These are phyloP conservation scores for Busseola fusca DNA, from an alignment of 2,888 invertebrate species.

Conservation along the genomic window DNA sequence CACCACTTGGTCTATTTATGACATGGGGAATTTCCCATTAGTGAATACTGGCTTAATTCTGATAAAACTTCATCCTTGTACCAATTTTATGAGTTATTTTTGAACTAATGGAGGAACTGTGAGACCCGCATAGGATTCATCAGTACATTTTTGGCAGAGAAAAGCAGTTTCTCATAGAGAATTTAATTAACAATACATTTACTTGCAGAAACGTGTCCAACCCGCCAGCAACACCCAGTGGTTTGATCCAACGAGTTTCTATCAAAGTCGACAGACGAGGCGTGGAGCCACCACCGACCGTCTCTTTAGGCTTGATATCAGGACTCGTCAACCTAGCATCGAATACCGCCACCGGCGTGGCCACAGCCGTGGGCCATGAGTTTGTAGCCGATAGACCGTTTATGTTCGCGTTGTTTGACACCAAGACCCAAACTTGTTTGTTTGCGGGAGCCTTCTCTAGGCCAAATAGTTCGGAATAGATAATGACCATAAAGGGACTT, in stretches of 20 bases:
- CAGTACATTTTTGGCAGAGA: not conserved
- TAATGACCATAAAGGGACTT: not conserved
- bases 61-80: not conserved
- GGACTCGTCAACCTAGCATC: slow-evolving; percentile 28
- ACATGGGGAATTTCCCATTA: not conserved
- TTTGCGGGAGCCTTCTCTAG: slow-evolving; percentile 62
- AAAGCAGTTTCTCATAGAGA: not conserved
- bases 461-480: slow-evolving; percentile 38
- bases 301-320: slow-evolving; percentile 12
- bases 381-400: slow-evolving; percentile 69
- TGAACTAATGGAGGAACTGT: not conserved
- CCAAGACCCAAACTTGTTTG: slow-evolving; percentile 59
- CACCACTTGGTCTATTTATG: not conserved
- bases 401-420: slow-evolving; percentile 65
- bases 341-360: slow-evolving; percentile 54
- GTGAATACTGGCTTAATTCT: not conserved
- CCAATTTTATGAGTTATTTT: not conserved
- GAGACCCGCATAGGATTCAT: not conserved
- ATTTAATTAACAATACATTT: not conserved
- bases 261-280: slow-evolving; percentile 58
- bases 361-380: slow-evolving; percentile 55
- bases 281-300: slow-evolving; percentile 41
- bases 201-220: slow-evolving; percentile 58
- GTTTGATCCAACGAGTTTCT: slow-evolving; percentile 58
- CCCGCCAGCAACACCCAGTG: slow-evolving; percentile 58